phyloP scores from a whole-genome alignment of 1,140 invertebrate genomes.

The Propsilocerus akamusi region DNA sequence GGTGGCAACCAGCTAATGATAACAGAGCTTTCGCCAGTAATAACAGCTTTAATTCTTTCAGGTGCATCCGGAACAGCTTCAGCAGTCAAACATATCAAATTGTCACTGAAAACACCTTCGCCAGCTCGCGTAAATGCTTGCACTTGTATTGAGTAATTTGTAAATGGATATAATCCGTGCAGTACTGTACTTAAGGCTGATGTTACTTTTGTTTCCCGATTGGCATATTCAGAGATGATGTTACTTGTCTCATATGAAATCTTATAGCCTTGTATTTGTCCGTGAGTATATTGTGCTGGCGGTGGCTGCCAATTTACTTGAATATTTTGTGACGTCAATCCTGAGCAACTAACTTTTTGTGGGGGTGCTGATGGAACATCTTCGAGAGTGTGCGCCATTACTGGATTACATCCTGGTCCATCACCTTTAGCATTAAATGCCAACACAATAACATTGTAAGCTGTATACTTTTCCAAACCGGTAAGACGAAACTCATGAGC shows the following conservation, averaged over 20 bases:
- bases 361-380: constrained; percentile 53
- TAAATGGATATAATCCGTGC: constrained; percentile 42
- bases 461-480: constrained; percentile 55
- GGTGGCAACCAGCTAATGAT: constrained; percentile 63
- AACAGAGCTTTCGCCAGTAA: constrained; percentile 44
- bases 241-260: constrained; percentile 50
- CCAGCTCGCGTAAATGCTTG: constrained; percentile 58
- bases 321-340: constrained; percentile 47
- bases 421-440: constrained; percentile 65
- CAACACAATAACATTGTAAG: constrained; percentile 56
- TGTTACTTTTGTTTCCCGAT: constrained; percentile 35
- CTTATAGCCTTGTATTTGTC: constrained; percentile 63
- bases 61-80: constrained; percentile 54
- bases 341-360: constrained; percentile 39
- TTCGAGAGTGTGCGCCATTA: constrained; percentile 55
- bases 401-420: constrained; percentile 46
- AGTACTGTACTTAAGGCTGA: constrained; percentile 31
- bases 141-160: constrained; percentile 64
- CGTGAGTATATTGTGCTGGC: constrained; percentile 43
- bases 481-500: constrained; percentile 36
- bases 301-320: constrained; percentile 61
- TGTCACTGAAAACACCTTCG: constrained; percentile 46
- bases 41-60: constrained; percentile 51
- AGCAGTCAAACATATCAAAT: constrained; percentile 51
- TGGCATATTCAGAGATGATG: constrained; percentile 33